Conservation (phyloP, 2,888 invertebrate species). For the Dione juno region DNA sequence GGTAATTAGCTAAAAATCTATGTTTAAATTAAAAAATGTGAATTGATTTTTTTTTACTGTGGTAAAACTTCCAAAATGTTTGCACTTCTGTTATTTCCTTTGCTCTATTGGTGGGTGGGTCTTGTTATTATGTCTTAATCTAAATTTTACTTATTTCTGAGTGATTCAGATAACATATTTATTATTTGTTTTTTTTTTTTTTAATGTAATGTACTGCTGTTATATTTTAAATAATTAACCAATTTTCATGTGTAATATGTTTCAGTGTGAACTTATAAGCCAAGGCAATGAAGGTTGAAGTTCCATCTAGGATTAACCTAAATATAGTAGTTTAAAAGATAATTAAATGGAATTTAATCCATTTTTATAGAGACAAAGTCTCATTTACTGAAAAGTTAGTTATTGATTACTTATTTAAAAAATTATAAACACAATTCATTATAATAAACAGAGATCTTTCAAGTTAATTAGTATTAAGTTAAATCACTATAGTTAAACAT, state of each 20-base stretch:
- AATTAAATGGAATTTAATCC: background rate
- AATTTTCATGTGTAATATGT: conserved; percentile 38
- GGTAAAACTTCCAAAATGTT: background rate
- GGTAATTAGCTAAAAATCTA: conserved; percentile 14
- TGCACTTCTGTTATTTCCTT: background rate
- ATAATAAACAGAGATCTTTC: background rate
- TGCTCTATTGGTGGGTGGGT: background rate
- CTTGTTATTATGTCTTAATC: no score
- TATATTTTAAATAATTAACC: background rate
- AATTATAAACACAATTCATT: background rate
- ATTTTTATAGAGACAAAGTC: no score
- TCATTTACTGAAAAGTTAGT: background rate
- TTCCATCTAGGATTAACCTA: background rate
- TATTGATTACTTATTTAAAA: background rate
- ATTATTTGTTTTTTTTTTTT: background rate
- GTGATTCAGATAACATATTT: background rate
- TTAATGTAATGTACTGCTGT: background rate
- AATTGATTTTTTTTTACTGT: background rate
- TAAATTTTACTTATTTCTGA: no score
- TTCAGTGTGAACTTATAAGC: conserved; percentile 64
- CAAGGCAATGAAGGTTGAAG: conserved; percentile 45
- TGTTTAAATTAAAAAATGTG: background rate
- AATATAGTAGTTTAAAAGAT: no score
- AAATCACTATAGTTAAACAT: background rate
- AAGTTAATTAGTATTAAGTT: background rate